A percentile compares a stretch with the other conserved stretches of the same genome.
phyloP scores from a whole-genome alignment of 2,888 invertebrate species.

The Coleophora flavipennella region DNA sequence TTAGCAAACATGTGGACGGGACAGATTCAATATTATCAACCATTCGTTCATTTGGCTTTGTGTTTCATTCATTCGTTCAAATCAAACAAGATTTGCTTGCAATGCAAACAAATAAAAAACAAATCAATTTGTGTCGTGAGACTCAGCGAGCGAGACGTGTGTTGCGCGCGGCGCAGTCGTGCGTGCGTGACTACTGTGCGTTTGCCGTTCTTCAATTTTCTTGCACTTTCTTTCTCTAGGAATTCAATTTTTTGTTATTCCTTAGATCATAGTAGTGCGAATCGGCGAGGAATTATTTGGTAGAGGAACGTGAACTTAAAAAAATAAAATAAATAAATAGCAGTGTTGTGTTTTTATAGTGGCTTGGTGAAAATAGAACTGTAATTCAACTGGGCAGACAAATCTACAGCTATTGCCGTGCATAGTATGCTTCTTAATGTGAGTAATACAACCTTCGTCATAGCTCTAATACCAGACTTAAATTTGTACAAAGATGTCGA shows the following conservation, averaged over 20 bases:
- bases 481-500: no score
- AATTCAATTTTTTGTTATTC: slow-evolving; percentile 2
- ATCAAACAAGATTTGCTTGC: neutral
- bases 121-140: slow-evolving; percentile 25
- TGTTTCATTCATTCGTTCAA: neutral
- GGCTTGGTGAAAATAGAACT: slow-evolving; percentile 28
- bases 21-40: no score
- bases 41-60: neutral
- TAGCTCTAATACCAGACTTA: no score
- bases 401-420: slow-evolving; percentile 50
- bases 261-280: no score
- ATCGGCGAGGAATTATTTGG: slow-evolving; percentile 9
- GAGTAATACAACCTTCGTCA: slow-evolving; percentile 33
- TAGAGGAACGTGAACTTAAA: slow-evolving; percentile 5
- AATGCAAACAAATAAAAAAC: slow-evolving; percentile 10
- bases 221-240: slow-evolving; percentile 14
- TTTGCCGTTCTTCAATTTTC: slow-evolving; percentile 44
- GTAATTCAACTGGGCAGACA: slow-evolving; percentile 32
- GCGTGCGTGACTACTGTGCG: slow-evolving; percentile 53
- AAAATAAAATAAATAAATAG: slow-evolving; percentile 35
- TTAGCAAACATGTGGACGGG: no score
- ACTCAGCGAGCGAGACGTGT: slow-evolving; percentile 52
- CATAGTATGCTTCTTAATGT: slow-evolving; percentile 66
- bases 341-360: slow-evolving; percentile 52
- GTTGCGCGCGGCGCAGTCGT: slow-evolving; percentile 47